These are phyloP conservation scores for Clivina fossor DNA, from an alignment of 2,888 invertebrate genomes.

Conservation along the genomic window DNA sequence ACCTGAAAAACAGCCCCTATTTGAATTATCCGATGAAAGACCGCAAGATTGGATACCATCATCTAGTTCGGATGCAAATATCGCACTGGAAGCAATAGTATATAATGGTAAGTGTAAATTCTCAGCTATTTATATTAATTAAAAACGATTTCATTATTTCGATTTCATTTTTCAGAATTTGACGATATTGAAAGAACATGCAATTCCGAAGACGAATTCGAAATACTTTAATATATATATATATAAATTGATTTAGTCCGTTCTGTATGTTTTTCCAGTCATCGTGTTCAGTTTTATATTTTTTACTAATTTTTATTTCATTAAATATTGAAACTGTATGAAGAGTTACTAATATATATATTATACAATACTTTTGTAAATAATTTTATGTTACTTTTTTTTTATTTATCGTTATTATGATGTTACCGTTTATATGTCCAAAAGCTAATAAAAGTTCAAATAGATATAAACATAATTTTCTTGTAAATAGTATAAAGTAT, in stretches of 20 bases:
- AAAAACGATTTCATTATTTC: not conserved
- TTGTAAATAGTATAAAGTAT: conserved; percentile 11
- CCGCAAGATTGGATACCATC: conserved; percentile 74
- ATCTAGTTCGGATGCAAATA: conserved; percentile 47
- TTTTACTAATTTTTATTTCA: conserved; percentile 32
- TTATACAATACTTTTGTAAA: conserved; percentile 27
- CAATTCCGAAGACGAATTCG: conserved; percentile 82
- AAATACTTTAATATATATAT: conserved; percentile 65
- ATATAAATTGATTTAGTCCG: not conserved
- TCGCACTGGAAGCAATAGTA: conserved; percentile 26
- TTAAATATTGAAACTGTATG: conserved; percentile 31
- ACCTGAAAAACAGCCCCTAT: conserved; percentile 74
- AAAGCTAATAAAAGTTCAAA: not conserved
- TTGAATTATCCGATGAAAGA: conserved; percentile 80
- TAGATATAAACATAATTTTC: not conserved
- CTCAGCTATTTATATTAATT: not conserved
- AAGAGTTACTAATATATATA: conserved; percentile 28
- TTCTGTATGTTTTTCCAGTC: conserved; percentile 23
- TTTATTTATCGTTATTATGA: not conserved
- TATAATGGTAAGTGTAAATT: conserved; percentile 21
- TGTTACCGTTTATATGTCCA: not conserved
- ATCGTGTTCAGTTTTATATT: conserved; percentile 12
- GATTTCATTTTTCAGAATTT: conserved; percentile 57
- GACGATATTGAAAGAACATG: conserved; percentile 64
- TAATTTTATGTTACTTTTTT: conserved; percentile 21